Conservation (phyloP, 2,797 vertebrate species). For the Thripadectes ignobilis region DNA sequence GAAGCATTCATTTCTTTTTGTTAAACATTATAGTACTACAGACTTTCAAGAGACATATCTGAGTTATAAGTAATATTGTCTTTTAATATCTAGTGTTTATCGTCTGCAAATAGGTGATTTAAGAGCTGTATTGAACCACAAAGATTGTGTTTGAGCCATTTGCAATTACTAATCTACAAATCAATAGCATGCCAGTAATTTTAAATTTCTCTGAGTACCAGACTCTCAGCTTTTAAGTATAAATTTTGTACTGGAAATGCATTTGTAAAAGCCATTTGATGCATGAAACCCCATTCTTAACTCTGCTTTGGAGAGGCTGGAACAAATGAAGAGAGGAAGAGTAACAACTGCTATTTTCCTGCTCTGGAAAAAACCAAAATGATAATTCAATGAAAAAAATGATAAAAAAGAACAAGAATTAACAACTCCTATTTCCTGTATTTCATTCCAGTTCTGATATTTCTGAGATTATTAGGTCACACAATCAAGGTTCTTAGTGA, state of each 20-base stretch:
- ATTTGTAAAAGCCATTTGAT: neutral
- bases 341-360: neutral
- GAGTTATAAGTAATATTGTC: neutral
- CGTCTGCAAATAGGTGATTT: constrained; percentile 23
- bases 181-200: neutral
- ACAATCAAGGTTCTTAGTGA: neutral
- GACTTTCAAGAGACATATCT: neutral
- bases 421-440: neutral
- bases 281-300: neutral
- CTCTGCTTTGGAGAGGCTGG: neutral
- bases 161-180: constrained; percentile 22
- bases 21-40: neutral
- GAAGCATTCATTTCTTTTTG: neutral
- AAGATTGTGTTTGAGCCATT: neutral
- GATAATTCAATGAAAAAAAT: neutral
- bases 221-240: neutral
- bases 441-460: neutral
- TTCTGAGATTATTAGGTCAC: neutral
- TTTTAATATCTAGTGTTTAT: constrained; percentile 16
- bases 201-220: neutral
- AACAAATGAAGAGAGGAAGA: neutral
- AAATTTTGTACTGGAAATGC: neutral
- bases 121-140: neutral
- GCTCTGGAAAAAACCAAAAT: neutral
- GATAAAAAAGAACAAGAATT: neutral